Evolutionary conservation across 2,113 vertebrate genomes (phyloP).

Genomic region (Trichomycterus rosablanca): DNA sequence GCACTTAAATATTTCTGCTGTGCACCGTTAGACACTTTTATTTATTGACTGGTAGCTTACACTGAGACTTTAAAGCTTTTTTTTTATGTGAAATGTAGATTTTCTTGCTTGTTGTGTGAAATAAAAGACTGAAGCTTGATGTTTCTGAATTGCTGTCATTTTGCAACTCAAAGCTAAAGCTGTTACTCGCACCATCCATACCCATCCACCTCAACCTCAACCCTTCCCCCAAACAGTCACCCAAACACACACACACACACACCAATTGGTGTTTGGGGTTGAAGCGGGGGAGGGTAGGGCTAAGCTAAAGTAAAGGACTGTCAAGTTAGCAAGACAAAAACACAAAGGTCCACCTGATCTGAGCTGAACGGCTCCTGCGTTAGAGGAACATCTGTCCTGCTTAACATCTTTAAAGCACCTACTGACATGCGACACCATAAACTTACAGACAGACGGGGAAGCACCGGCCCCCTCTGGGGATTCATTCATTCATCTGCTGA

Average conservation of each 20-base stretch:
- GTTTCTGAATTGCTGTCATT: constrained; percentile 31
- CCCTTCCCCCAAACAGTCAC: neutral
- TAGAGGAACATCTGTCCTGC: constrained; percentile 70
- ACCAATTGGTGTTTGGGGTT: neutral
- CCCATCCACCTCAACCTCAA: too few relatives aligned
- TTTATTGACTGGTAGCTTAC: constrained; percentile 66
- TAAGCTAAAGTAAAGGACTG: constrained; percentile 29
- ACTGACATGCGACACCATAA: constrained; percentile 38
- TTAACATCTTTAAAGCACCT: constrained; percentile 60
- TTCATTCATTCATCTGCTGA: neutral
- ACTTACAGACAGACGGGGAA: constrained; percentile 45
- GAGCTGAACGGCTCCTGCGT: constrained; percentile 49
- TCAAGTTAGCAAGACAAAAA: constrained; percentile 37
- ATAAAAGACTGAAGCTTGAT: constrained; percentile 43
- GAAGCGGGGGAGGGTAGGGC: constrained; percentile 5
- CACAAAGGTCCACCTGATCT: constrained; percentile 63
- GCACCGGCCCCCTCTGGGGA: constrained; percentile 4
- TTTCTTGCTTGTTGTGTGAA: constrained; percentile 28
- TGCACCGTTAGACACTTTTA: too few relatives aligned
- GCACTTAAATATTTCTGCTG: constrained; percentile 62
- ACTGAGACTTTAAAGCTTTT: constrained; percentile 59
- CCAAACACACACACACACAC: neutral
- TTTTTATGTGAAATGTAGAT: constrained; percentile 31
- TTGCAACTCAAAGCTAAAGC: constrained; percentile 3
- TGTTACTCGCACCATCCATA: neutral